Base-by-base conservation (phyloP, 2,113 vertebrate species). In the Charadrius vociferus region DNA sequence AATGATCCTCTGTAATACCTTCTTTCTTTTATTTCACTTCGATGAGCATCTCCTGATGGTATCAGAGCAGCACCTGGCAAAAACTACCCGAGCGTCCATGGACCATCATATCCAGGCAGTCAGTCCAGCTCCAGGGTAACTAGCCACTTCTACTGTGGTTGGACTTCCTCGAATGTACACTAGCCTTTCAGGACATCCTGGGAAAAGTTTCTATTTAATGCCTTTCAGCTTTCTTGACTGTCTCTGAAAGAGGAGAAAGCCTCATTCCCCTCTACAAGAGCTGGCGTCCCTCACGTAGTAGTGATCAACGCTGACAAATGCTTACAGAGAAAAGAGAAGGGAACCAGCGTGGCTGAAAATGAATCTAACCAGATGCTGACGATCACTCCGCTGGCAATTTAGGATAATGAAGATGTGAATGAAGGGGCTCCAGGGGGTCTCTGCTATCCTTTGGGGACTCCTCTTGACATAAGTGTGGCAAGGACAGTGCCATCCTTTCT, bases 1-100 rank as follows among this genome's bases (percentile, higher is more conserved):
- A 97, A 97, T 91, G 73, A 93, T 82, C 49, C 53, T 93, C 66
- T 94, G 81, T 92, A 96, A 92, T 82, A 80, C 37, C 66, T 53
- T 84, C 83, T 97, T 94, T 96, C 94, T 97, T 97, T 97, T 95
- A 94, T 95, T 95, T 88, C 43, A 50, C 92, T 85, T 36, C 1
- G 7, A 72, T 93, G 81, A 96, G 49, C 70, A 93, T 90, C 93
- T 95, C 50, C 49, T 88, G 91, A 97, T 95, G 62, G 16, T 94
- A 97, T 95, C 95, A 92, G 52, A 92, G 61, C 36, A 84, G 72
- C 83, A 95, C 75, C 88, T 85, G 80, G 58, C 83, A 87, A 94
- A 92, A 96, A 68, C 58, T 85, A 96, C 53, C 78, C 1, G 1
- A 82, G 58, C 53, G 47, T 95, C 92, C 66, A 12, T 10, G 59